Base-by-base conservation (phyloP, 92 coral and sea anemone species). In the Hydrozoanthus gracilis region DNA sequence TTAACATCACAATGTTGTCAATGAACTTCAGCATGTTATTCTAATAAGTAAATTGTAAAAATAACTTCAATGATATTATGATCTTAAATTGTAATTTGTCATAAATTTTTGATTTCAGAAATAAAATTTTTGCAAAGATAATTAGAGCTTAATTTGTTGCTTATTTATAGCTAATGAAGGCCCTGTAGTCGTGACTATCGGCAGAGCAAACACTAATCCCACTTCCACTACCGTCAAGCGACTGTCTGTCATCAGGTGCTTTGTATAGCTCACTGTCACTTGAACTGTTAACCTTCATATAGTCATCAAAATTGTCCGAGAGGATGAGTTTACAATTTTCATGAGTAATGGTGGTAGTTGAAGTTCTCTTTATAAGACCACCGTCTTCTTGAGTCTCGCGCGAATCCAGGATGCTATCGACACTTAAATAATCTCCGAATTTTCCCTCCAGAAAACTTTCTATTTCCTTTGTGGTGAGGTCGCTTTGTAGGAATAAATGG, bases 401-500 rank as follows among this genome's bases (percentile, higher is more conserved):
- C 35, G 90, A 60, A 35, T 45, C 65, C 49, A 96, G 65, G 44
- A 96, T 78, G 49, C 89, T 95, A 39, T 96, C 98, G 10, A 93
- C 96, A 7, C 94, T 84, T 46, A 87, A 88, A 68, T 93, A 75
- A n/a, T 93, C 86, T 62, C 91, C 90, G 79, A 88, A 93, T 87
- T 93, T 93, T 13, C 98, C 99, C 17, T 91, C 89, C 50, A 96
- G 89, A 86, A 93, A 96, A 27, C 83, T 88, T 49, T 96, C 92
- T 45, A 96, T 96, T 90, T 96, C 95, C 17, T 83, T 83, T 4
- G 89, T 51, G 55, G 98, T 89, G 39, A 96, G 94, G 70, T 93
- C 93, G 16, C 95, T 95, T 93, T 96, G 99, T 83, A 96, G 91
- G 88, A 96, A 96, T 72, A 96, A 88, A 78, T 96, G 99, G 39